phyloP scores from a whole-genome alignment of 1,140 invertebrate species.

The Thaumetopoea pityocampa region DNA sequence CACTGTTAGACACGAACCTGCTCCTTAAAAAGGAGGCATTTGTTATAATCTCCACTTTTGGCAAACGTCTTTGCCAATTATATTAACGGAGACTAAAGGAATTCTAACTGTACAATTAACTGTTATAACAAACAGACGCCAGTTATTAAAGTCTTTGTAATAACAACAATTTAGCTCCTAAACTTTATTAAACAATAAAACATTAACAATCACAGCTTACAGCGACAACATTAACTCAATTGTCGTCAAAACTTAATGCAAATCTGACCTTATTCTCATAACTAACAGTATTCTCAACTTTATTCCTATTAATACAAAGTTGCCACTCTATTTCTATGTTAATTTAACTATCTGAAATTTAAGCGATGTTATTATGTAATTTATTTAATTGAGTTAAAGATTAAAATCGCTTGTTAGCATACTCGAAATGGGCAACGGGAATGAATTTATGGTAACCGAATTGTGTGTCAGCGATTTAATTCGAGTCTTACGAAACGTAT shows the following conservation, averaged over 20 bases:
- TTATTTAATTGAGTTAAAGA: neutral
- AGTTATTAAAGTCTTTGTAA: no score
- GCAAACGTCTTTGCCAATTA: no score
- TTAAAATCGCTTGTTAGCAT: neutral
- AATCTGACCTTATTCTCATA: slow-evolving; percentile 6
- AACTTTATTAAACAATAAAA: slow-evolving; percentile 2
- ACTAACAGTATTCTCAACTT: neutral
- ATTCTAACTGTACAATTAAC: no score
- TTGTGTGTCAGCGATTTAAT: slow-evolving; percentile 6
- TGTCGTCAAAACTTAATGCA: slow-evolving; percentile 12
- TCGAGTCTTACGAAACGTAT: slow-evolving; percentile 9
- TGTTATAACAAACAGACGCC: no score
- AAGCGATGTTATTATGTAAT: no score
- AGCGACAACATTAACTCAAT: slow-evolving; percentile 9
- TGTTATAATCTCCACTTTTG: no score
- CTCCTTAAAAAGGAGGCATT: no score
- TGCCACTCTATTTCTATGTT: no score
- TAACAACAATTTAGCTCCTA: slow-evolving; percentile 3
- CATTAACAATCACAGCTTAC: slow-evolving; percentile 4
- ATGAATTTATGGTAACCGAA: slow-evolving; percentile 1
- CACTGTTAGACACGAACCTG: no score
- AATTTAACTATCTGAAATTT: no score
- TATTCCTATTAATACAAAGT: no score
- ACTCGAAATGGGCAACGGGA: neutral
- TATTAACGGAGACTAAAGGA: no score